phyloP scores from a whole-genome alignment of 2,888 invertebrate species.

The Prosopocoilus inquinatus region DNA sequence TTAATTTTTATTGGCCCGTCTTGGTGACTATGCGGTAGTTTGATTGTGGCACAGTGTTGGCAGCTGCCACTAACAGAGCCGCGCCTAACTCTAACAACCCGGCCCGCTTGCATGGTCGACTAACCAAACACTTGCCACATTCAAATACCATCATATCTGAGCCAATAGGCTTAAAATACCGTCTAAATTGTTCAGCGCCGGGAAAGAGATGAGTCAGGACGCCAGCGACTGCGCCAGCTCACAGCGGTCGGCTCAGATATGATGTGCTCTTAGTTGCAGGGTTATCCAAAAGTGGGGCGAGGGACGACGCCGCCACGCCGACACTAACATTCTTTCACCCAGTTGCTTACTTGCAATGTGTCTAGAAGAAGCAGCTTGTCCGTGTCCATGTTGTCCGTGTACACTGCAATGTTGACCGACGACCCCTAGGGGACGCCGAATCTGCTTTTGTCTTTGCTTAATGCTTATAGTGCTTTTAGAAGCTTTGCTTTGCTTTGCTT shows the following conservation, averaged over 20 bases:
- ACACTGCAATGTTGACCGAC: slow-evolving; percentile 34
- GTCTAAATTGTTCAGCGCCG: slow-evolving; percentile 44
- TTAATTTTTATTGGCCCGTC: slow-evolving; percentile 43
- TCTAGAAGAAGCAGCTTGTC: slow-evolving; percentile 44
- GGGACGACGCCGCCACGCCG: slow-evolving; percentile 46
- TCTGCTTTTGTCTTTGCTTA: slow-evolving; percentile 29
- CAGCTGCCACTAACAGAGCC: slow-evolving; percentile 36
- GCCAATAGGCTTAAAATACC: slow-evolving; percentile 49
- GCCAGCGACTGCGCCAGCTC: slow-evolving; percentile 25
- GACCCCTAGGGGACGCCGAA: slow-evolving; percentile 26
- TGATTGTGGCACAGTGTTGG: slow-evolving; percentile 62
- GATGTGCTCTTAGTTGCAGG: slow-evolving; percentile 58
- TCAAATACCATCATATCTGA: slow-evolving; percentile 66
- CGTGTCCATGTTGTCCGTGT: slow-evolving; percentile 38
- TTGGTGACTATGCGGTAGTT: slow-evolving; percentile 50
- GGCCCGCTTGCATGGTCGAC: slow-evolving; percentile 39
- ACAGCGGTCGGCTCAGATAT: slow-evolving; percentile 58
- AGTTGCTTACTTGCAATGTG: slow-evolving; percentile 36
- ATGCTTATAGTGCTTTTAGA: slow-evolving; percentile 34
- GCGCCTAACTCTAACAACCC: slow-evolving; percentile 27
- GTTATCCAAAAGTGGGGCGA: slow-evolving; percentile 54
- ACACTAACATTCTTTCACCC: slow-evolving; percentile 40
- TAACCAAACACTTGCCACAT: slow-evolving; percentile 54
- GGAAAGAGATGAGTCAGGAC: slow-evolving; percentile 46
- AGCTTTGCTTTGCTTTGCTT: slow-evolving; percentile 37